phyloP scores from a whole-genome alignment of 2,113 vertebrate species.

The Oreochromis spilurus region DNA sequence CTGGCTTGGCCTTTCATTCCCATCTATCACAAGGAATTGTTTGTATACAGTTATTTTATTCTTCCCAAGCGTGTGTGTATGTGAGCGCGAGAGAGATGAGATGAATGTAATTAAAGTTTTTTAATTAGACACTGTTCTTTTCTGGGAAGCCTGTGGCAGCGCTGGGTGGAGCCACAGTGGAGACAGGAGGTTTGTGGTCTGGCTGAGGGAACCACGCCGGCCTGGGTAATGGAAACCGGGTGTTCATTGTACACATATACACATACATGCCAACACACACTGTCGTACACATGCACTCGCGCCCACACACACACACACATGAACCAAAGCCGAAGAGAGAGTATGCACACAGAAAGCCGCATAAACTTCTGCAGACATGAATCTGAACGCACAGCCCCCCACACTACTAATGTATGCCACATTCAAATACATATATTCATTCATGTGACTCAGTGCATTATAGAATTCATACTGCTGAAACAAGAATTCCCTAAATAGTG shows the following conservation, averaged over 20 bases:
- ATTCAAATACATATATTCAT: neutral
- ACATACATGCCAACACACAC: slow-evolving; percentile 11
- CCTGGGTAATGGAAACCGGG: slow-evolving; percentile 71
- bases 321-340: slow-evolving; percentile 8
- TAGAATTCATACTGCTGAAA: slow-evolving; percentile 18
- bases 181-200: slow-evolving; percentile 70
- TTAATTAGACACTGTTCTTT: slow-evolving; percentile 72
- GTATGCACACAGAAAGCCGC: slow-evolving; percentile 14
- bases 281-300: neutral
- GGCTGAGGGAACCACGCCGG: slow-evolving; percentile 51
- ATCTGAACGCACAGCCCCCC: slow-evolving; percentile 7
- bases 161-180: slow-evolving; percentile 68
- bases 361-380: slow-evolving; percentile 36
- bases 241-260: slow-evolving; percentile 48
- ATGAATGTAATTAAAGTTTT: slow-evolving; percentile 69
- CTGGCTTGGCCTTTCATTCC: slow-evolving; percentile 40
- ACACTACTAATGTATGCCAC: slow-evolving; percentile 7
- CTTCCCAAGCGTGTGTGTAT: neutral
- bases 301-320: slow-evolving; percentile 1
- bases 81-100: slow-evolving; percentile 27
- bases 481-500: slow-evolving; percentile 21
- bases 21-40: slow-evolving; percentile 53
- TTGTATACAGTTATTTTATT: slow-evolving; percentile 55
- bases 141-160: slow-evolving; percentile 72
- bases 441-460: slow-evolving; percentile 10